phyloP scores from a whole-genome alignment of 1,140 invertebrate genomes.

The Leptinotarsa defecta region DNA sequence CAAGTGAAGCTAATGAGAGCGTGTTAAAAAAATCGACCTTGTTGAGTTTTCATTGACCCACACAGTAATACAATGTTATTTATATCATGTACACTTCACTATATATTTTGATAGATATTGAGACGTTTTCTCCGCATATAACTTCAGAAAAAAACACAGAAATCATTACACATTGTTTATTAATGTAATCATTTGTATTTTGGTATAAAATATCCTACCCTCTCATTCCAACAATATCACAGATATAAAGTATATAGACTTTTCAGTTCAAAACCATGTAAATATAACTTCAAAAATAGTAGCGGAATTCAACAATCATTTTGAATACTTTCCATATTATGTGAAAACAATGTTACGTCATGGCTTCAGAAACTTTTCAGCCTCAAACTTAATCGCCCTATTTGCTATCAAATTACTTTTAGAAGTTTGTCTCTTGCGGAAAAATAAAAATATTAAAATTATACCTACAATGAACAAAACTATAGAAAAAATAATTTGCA shows the following conservation, averaged over 20 bases:
- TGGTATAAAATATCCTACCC: no score
- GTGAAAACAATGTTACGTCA: background rate
- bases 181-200: no score
- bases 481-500: conserved; percentile 33
- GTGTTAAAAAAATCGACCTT: no score
- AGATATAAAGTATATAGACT: conserved; percentile 1
- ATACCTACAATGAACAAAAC: conserved; percentile 14
- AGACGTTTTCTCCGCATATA: no score
- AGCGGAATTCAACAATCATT: background rate
- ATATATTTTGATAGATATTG: no score
- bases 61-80: no score
- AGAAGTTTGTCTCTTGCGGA: background rate
- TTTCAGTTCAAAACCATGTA: background rate
- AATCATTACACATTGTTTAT: no score
- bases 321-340: background rate
- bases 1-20: no score
- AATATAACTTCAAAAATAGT: no score
- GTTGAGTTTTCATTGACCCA: no score
- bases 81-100: no score
- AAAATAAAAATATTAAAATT: background rate
- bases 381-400: conserved; percentile 24
- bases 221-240: background rate
- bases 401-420: conserved; percentile 26
- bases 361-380: conserved; percentile 31
- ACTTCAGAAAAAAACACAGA: no score